Percentiles rank a stretch among this genome's conserved stretches.
Evolutionary conservation across 1,140 invertebrate genomes (phyloP).

Genomic region (Nephila pilipes): DNA sequence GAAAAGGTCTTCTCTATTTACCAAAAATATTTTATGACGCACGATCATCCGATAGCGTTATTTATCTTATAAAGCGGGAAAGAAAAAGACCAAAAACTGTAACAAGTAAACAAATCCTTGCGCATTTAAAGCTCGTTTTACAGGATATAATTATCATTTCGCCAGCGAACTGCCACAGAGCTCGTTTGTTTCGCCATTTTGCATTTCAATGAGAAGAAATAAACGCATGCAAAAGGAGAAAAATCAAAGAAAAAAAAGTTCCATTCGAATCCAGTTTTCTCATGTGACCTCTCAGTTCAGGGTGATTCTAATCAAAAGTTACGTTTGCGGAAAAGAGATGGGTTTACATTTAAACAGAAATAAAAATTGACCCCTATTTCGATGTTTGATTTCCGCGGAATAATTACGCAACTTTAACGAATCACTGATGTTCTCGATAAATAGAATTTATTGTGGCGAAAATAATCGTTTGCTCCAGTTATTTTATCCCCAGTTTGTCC

Average conservation of each 20-base stretch:
- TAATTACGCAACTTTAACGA: neutral
- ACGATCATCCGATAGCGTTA: neutral
- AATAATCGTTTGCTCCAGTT: slow-evolving; percentile 31
- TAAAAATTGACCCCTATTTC: neutral
- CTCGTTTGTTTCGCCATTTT: neutral
- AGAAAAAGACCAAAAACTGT: neutral
- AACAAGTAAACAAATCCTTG: neutral
- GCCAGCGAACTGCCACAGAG: neutral
- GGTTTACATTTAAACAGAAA: neutral
- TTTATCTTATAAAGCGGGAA: neutral
- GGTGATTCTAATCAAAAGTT: neutral
- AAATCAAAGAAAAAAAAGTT: neutral
- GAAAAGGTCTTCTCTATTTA: too few relatives aligned
- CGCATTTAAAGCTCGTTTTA: neutral
- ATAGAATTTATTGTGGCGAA: neutral
- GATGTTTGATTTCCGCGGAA: neutral
- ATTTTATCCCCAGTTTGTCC: neutral
- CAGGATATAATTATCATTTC: slow-evolving; percentile 20
- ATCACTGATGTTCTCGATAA: neutral
- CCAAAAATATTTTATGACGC: neutral
- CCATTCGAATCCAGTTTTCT: neutral
- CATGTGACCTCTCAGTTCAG: slow-evolving; percentile 10
- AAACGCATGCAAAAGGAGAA: neutral
- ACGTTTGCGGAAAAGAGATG: neutral
- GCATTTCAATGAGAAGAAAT: neutral